Percentiles rank a stretch among this genome's conserved stretches.
Evolutionary conservation across 2,797 vertebrate genomes (phyloP).

Genomic region (Gastrophryne carolinensis): DNA sequence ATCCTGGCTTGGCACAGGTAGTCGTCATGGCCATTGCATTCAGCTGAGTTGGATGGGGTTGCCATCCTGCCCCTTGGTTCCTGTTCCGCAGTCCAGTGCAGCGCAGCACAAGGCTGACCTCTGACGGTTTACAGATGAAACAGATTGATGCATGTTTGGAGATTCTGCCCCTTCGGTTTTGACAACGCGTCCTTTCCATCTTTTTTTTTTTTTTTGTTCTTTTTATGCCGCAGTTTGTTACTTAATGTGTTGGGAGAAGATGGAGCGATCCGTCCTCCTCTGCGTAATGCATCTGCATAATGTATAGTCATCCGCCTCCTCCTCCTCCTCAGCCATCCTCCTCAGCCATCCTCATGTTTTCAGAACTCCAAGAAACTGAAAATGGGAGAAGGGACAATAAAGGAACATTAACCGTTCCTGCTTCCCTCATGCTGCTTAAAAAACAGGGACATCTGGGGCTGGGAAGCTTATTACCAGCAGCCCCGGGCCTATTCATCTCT

Average conservation of each 20-base stretch:
- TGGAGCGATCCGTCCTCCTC: not conserved
- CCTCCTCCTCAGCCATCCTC: too few species aligned
- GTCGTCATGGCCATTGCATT: not conserved
- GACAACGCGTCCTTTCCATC: not conserved
- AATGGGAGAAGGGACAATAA: too few species aligned
- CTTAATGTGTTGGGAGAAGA: not conserved
- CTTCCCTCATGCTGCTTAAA: too few species aligned
- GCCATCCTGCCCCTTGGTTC: not conserved
- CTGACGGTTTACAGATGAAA: not conserved
- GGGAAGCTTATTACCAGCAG: too few species aligned
- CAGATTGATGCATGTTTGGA: not conserved
- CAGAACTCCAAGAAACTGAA: too few species aligned
- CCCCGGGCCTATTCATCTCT: too few species aligned
- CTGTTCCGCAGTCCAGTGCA: not conserved
- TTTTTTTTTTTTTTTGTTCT: not conserved
- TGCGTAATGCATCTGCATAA: not conserved
- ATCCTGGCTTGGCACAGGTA: slow-evolving; percentile 12
- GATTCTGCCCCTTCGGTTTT: not conserved
- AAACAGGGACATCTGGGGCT: too few species aligned
- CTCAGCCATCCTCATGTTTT: too few species aligned
- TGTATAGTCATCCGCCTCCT: too few species aligned
- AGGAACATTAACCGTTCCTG: too few species aligned
- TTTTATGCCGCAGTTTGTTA: not conserved
- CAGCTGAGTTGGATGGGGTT: not conserved
- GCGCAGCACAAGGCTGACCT: not conserved